phyloP scores from a whole-genome alignment of 2,113 vertebrate genomes.

The Donacobius atricapilla region DNA sequence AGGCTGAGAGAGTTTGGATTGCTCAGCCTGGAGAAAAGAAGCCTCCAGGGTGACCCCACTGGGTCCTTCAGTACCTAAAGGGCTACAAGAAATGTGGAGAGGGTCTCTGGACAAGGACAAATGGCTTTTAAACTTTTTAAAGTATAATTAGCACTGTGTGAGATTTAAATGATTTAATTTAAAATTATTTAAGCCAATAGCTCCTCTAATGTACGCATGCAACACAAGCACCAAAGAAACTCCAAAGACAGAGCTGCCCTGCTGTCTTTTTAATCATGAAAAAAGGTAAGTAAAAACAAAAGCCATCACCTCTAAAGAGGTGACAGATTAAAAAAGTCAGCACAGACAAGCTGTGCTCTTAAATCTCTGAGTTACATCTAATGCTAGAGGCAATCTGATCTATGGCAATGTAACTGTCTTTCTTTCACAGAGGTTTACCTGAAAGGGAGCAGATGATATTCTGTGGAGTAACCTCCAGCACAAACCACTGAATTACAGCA shows the following conservation, averaged over 20 bases:
- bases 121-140: not conserved
- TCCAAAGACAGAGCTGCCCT: not conserved
- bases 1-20: not conserved
- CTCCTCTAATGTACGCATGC: not conserved
- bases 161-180: not conserved
- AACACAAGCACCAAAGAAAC: not conserved
- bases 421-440: not conserved
- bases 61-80: not conserved
- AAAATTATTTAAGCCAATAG: not conserved
- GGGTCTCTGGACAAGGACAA: not conserved
- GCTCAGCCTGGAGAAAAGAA: not conserved
- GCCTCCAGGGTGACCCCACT: not conserved
- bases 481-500: not conserved
- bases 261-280: not conserved
- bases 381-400: not conserved
- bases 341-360: not conserved
- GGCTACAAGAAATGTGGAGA: not conserved
- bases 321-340: not conserved
- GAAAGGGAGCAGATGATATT: not conserved
- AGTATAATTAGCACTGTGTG: not conserved
- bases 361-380: not conserved
- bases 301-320: not conserved
- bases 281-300: not conserved
- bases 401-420: not conserved
- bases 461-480: not conserved